These are phyloP conservation scores for Amphiprion percula DNA, from an alignment of 2,113 vertebrate genomes.

Conservation along the genomic window DNA sequence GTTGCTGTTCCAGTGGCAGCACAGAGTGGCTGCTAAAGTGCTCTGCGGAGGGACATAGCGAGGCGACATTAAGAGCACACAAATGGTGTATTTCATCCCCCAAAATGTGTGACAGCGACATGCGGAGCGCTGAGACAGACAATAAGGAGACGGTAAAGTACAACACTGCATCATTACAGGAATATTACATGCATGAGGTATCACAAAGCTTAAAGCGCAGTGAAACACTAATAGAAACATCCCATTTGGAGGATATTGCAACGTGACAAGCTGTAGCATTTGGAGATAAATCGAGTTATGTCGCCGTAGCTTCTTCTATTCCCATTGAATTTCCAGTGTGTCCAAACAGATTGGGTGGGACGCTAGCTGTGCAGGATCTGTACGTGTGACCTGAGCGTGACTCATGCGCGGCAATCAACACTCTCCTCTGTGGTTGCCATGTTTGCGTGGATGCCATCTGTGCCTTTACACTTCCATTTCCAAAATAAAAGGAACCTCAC, in stretches of 20 bases:
- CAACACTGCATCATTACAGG: neutral
- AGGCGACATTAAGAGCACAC: constrained; percentile 5
- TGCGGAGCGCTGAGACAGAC: neutral
- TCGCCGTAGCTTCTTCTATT: neutral
- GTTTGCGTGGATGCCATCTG: constrained; percentile 69
- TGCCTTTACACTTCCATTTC: constrained; percentile 59
- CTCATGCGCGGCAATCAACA: constrained; percentile 66
- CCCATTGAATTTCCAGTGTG: constrained; percentile 7
- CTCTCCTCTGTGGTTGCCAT: constrained; percentile 28
- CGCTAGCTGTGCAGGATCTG: constrained; percentile 43
- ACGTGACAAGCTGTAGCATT: neutral
- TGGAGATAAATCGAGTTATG: neutral
- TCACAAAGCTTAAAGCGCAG: constrained; percentile 5
- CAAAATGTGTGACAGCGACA: constrained; percentile 20
- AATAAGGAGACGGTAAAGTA: constrained; percentile 14
- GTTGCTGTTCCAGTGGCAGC: neutral
- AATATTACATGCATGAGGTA: constrained; percentile 8
- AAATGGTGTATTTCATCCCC: constrained; percentile 10
- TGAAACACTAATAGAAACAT: neutral
- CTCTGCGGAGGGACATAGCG: constrained; percentile 21
- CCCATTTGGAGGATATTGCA: neutral
- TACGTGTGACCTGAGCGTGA: constrained; percentile 71
- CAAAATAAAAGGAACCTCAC: constrained; percentile 19
- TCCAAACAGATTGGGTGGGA: constrained; percentile 39
- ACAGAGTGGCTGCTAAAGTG: constrained; percentile 19